Base-by-base conservation (phyloP, 2,888 invertebrate species). In the Gari tellinella region DNA sequence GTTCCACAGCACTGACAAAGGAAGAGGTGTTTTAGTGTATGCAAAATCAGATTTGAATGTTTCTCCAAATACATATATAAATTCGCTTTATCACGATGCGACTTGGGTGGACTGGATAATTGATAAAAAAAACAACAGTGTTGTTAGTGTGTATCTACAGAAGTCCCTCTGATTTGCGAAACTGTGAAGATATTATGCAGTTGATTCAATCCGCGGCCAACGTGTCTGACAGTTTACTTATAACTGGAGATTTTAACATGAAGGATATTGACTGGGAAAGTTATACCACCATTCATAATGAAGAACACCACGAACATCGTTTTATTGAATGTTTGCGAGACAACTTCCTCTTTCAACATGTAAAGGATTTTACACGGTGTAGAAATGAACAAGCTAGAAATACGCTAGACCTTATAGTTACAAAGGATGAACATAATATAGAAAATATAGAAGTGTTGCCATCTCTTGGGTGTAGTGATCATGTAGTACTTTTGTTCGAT, bases 261-360 rank as follows among this genome's bases (percentile, higher is more conserved):
- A 57, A 57, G 14, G 57, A 45, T 19, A 57, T 43, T 26, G 23
- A 55, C 15, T 7, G 4, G 10, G 41, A 41, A 19, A n/a, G 43
- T 21, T 41, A 17, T 31, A 21, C 41, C 2, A 45, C 53, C 3
- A 7, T 37, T 8, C 62, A 53, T 37, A 53, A 25, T 19, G 62
- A 63, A 53, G 10, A 21, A 17, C 53, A 53, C 15, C 19, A 26
- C 26, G 53, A 63, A 45, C 43, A 53, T 26, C 5, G 15, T 7
- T 55, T 64, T 52, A 45, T 66, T 45, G 58, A 60, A 58, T 58
- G 53, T 64, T 52, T 53, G 10, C 19, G 49, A 19, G 62, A 57
- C 21, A 68, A 69, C 57, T 57, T 31, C 19, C 25, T 58, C 2
- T 45, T 58, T 45, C 58, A 66, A 23, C 60, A 58, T 43, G 19